Evolutionary conservation across 1,140 invertebrate genomes (phyloP), one percentile per base, ranked within the genome.

Genomic region (Aleiodes sp.): DNA sequence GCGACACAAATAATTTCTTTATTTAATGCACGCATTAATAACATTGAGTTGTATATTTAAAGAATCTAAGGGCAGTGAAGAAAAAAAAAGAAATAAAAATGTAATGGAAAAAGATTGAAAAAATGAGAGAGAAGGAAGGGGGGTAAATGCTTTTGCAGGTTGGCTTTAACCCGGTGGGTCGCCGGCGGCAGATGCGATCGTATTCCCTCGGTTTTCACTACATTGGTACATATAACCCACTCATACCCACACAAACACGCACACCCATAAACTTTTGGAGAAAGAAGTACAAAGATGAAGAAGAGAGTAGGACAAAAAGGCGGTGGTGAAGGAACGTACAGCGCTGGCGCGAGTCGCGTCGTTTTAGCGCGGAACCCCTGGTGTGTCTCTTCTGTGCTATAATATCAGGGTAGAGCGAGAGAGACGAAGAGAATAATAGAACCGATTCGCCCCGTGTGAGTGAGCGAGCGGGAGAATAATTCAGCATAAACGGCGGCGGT

Each of bases 161-260:
- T 73, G 76, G 75, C 76, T 78, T 76, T 80, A 78, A 80, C 78
- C 78, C 76, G 76, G 75, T 76, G 9, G 10, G 7, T 28, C 75
- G 76, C 71, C 73, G 37, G 46, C 65, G 72, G 63, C 63, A 57
- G 71, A 12, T 31, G 56, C 9, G 56, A 31, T 59, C 21, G 16
- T 1, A 52, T 21, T 52, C 46, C 26, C 46, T 12, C 21, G n/a
- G n/a, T n/a, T 33, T 6, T 59, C 0, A 1, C 12, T 33, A 31
- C 12, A 59, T 31, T 2, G n/a, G 28, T 33, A 33, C 2, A 33
- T 33, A 33, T 1, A 33, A n/a, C n/a, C n/a, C n/a, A n/a, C n/a
- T n/a, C n/a, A n/a, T n/a, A n/a, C n/a, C n/a, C n/a, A n/a, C n/a
- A n/a, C n/a, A n/a, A n/a, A n/a, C n/a, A n/a, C n/a, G n/a, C n/a